phyloP scores from a whole-genome alignment of 2,797 vertebrate species.

The Astyanax mexicanus region DNA sequence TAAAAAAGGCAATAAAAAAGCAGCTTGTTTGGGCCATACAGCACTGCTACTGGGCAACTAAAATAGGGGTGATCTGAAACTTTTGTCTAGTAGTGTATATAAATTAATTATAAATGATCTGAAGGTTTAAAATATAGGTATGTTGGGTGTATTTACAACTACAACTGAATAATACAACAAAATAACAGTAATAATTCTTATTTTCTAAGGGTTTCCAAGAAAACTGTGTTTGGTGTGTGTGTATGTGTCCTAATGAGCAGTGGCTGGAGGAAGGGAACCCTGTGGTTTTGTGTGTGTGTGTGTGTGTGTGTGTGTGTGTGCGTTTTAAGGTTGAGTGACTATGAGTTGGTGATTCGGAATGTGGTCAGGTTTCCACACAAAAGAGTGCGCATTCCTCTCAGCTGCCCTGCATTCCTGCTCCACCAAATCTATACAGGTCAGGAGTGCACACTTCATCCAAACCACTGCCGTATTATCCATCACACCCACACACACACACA shows the following conservation, averaged over 20 bases:
- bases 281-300: conserved; percentile 6
- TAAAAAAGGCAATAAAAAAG: no score
- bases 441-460: conserved; percentile 9
- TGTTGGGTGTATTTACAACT: no score
- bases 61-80: no score
- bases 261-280: conserved; percentile 33
- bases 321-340: conserved; percentile 23
- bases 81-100: no score
- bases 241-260: background rate
- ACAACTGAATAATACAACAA: no score
- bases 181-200: no score
- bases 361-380: conserved; percentile 26
- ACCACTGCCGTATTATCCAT: background rate
- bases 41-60: no score
- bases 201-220: no score
- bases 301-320: background rate
- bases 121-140: no score
- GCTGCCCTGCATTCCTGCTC: conserved; percentile 26
- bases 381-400: conserved; percentile 21
- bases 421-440: conserved; percentile 25
- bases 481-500: background rate
- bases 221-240: no score
- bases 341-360: conserved; percentile 27
- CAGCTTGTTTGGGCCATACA: no score
- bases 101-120: no score